These are phyloP conservation scores for Psylliodes chrysocephalus DNA, from an alignment of 2,888 invertebrate species.

Conservation along the genomic window DNA sequence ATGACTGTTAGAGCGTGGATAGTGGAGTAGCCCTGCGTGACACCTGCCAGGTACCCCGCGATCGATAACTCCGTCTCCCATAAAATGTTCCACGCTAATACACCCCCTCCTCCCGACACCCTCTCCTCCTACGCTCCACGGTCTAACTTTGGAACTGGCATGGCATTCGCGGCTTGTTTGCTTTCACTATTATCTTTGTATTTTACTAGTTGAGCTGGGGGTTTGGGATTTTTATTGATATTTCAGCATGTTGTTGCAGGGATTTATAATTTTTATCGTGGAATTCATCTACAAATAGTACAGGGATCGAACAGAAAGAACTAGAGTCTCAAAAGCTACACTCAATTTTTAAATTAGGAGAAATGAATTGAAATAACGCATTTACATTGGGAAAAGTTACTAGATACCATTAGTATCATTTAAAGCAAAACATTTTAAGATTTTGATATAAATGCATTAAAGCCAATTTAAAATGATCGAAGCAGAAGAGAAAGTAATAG, in stretches of 20 bases:
- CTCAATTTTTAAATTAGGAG: too few species aligned
- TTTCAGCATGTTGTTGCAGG: background rate
- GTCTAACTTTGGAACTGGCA: background rate
- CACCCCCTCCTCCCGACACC: conserved; percentile 4
- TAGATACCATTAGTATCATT: too few species aligned
- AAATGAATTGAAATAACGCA: too few species aligned
- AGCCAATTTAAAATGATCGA: too few species aligned
- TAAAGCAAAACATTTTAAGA: too few species aligned
- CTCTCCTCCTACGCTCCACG: background rate
- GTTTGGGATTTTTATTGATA: background rate
- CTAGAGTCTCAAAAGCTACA: too few species aligned
- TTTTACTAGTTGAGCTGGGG: background rate
- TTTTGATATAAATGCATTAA: too few species aligned
- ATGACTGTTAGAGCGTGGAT: conserved; percentile 17
- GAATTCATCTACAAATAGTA: background rate
- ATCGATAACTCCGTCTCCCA: conserved; percentile 51
- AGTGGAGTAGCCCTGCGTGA: conserved; percentile 38
- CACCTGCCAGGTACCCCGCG: conserved; percentile 49
- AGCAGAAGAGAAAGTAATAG: too few species aligned
- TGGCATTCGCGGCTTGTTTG: conserved; percentile 3
- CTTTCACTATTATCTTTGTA: conserved; percentile 9
- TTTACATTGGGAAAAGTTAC: too few species aligned
- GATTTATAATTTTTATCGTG: background rate
- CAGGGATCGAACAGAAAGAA: too few species aligned
- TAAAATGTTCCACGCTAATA: conserved; percentile 38